Conservation (phyloP, 2,888 invertebrate species). For the Muschampia plurimacula region DNA sequence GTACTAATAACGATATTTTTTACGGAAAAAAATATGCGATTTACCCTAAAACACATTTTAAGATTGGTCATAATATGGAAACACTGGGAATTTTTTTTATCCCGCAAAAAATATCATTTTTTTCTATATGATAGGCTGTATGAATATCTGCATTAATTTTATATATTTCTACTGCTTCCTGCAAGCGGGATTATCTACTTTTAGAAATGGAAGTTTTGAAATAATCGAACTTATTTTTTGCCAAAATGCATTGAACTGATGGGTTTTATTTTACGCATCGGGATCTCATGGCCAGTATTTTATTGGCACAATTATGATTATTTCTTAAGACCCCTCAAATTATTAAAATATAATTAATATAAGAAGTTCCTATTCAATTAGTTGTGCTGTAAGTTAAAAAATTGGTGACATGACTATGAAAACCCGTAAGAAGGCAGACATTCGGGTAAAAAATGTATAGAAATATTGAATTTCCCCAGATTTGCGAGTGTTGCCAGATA, state of each 20-base stretch:
- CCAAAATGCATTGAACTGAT: slow-evolving; percentile 10
- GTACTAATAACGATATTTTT: slow-evolving; percentile 28
- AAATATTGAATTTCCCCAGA: not conserved
- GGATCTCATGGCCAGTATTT: slow-evolving; percentile 29
- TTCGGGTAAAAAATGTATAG: slow-evolving; percentile 5
- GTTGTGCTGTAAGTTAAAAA: not conserved
- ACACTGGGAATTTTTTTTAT: not conserved
- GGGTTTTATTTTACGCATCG: not conserved
- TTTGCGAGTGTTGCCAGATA: not conserved
- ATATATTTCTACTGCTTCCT: slow-evolving; percentile 24
- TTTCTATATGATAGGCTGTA: slow-evolving; percentile 10
- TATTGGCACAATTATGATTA: not conserved
- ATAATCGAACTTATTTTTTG: slow-evolving; percentile 6
- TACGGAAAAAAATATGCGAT: not conserved
- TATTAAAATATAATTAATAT: not conserved
- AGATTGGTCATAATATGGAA: not conserved
- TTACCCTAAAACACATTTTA: not conserved
- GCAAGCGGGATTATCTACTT: slow-evolving; percentile 30
- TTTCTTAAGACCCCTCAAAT: not conserved
- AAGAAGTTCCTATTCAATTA: not conserved
- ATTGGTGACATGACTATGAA: slow-evolving; percentile 25
- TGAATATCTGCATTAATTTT: slow-evolving; percentile 20
- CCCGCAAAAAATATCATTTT: slow-evolving; percentile 7
- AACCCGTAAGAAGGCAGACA: slow-evolving; percentile 31
- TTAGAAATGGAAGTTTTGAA: slow-evolving; percentile 37